Evolutionary conservation across 2,113 vertebrate genomes (phyloP), one percentile per base, ranked within the genome.

Genomic region (Pituophis catenifer): DNA sequence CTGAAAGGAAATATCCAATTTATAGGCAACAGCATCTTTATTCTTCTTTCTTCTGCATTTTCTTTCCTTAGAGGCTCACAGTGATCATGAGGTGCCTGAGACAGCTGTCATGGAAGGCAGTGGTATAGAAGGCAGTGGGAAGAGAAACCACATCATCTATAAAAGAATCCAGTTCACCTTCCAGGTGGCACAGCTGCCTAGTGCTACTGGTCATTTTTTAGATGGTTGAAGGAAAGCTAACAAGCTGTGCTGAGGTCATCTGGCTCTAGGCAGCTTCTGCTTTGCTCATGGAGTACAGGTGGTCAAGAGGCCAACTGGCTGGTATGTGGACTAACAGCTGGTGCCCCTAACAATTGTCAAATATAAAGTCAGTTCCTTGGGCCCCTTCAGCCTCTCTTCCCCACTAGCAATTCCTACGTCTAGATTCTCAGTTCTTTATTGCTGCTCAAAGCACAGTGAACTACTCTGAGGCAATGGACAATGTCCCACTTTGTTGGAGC

Each of bases 371-470:
- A 65, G 91, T 23, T 5, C 53, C 38, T 8, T 9, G 11, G 50
- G 21, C 87, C 23, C 62, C 53, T 10, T 57, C 52, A n/a, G 33
- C 48, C 38, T 53, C 24, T 13, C 26, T 10, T 57, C 65, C 38
- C n/a, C 1, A 38, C 12, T 3, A 24, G 33, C 89, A 10, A 12
- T 19, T 89, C 86, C 91, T 93, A 94, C 96, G 92, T 94, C 94
- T 94, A 23, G 65, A 86, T 93, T 70, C 0, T 0, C 91, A 85
- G 92, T 87, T 94, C 91, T 95, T 96, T 96, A 96, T 97, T 96
- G 96, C 96, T 97, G 96, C 95, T 85, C 90, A 88, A 94, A 12
- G 95, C 96, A 96, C 96, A 96, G 96, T 96, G 96, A 96, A 95
- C 94, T 94, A 75, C 91, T 0, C 4, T 53, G 91, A 90, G 91